A percentile compares a stretch with the other conserved stretches of the same genome.
These are phyloP conservation scores for Biston betularia DNA, from an alignment of 2,888 invertebrate genomes.

Conservation along the genomic window DNA sequence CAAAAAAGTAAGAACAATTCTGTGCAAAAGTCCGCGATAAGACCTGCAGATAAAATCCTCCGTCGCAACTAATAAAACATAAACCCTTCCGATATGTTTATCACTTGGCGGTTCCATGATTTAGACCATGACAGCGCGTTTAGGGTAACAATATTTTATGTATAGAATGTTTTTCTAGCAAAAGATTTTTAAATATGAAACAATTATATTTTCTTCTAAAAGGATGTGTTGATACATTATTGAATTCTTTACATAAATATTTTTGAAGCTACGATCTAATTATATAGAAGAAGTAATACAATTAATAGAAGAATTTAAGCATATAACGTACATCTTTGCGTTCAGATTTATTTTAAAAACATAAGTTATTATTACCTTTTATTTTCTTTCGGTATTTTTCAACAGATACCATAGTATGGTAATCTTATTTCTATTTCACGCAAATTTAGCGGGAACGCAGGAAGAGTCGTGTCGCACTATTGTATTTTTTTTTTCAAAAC, in stretches of 20 bases:
- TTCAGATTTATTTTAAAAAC: too few relatives aligned
- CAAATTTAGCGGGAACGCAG: too few relatives aligned
- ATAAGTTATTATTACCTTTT: too few relatives aligned
- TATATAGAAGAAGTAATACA: too few relatives aligned
- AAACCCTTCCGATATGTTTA: conserved; percentile 80
- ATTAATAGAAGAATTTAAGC: too few relatives aligned
- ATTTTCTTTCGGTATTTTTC: too few relatives aligned
- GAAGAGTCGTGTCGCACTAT: too few relatives aligned
- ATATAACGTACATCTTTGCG: too few relatives aligned
- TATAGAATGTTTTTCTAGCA: background rate
- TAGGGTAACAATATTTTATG: conserved; percentile 14
- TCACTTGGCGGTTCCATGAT: conserved; percentile 73
- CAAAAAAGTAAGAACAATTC: conserved; percentile 26
- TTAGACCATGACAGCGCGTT: conserved; percentile 67
- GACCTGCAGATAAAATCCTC: conserved; percentile 55
- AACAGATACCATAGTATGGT: too few relatives aligned
- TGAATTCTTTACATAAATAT: background rate
- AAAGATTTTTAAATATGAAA: background rate
- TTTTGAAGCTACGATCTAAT: background rate
- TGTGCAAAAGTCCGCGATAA: conserved; percentile 38
- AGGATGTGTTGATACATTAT: background rate
- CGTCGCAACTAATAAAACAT: conserved; percentile 79
- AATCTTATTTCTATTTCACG: too few relatives aligned
- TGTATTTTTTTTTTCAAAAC: too few relatives aligned
- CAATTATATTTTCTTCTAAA: too few relatives aligned